Evolutionary conservation across 2,888 invertebrate species (phyloP).

Genomic region (Drosophila infuscata): DNA sequence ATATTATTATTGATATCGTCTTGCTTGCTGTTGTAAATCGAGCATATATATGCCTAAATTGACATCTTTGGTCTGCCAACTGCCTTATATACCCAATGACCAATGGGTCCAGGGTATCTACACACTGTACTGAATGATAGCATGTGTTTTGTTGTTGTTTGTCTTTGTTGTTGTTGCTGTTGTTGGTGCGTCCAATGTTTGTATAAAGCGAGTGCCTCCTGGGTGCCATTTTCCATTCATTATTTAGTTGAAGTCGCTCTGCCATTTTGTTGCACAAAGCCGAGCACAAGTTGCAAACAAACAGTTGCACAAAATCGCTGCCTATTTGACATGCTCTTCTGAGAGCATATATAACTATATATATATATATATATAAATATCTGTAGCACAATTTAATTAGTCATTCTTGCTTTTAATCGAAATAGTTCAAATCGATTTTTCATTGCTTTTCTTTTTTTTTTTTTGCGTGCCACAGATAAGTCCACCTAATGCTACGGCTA

Average conservation of each 20-base stretch:
- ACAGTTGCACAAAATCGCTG: background rate
- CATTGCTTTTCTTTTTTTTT: background rate
- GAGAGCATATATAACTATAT: background rate
- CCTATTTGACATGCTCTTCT: background rate
- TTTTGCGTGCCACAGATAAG: background rate
- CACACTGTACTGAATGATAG: background rate
- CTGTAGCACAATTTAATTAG: background rate
- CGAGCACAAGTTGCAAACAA: background rate
- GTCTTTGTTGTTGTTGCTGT: slow-evolving; percentile 8
- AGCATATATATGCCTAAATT: rapidly evolving
- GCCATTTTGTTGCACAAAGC: slow-evolving; percentile 14
- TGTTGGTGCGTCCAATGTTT: slow-evolving; percentile 16
- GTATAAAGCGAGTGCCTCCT: slow-evolving; percentile 52
- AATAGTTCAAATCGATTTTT: background rate
- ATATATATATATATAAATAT: background rate
- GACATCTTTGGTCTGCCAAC: background rate
- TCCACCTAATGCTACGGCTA: background rate
- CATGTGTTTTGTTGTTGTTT: slow-evolving; percentile 19
- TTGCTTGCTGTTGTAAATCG: background rate
- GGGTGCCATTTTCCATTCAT: slow-evolving; percentile 72
- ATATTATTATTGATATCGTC: background rate
- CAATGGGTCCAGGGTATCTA: background rate
- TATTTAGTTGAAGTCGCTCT: slow-evolving; percentile 44
- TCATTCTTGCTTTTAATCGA: background rate
- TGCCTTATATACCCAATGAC: background rate